phyloP scores from a whole-genome alignment of 2,113 vertebrate species.

The Takifugu bimaculatus region DNA sequence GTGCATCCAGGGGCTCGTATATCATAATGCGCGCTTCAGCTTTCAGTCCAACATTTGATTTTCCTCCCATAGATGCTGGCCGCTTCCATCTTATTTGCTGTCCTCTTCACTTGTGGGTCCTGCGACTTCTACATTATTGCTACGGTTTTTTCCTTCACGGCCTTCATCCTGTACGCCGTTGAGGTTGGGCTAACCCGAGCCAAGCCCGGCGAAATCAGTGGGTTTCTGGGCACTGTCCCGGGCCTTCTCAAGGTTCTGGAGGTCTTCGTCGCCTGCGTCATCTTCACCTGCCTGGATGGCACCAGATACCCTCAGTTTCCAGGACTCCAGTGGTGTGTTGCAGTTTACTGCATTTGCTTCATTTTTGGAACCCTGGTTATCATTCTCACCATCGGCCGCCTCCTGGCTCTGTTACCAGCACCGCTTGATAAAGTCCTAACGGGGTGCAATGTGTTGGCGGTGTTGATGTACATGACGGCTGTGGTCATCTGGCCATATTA shows the following conservation, averaged over 20 bases:
- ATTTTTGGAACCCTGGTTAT: slow-evolving; percentile 79
- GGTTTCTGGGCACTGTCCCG: slow-evolving; percentile 82
- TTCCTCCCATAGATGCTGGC: slow-evolving; percentile 67
- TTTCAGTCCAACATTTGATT: neutral
- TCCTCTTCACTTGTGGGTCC: neutral
- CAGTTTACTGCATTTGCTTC: slow-evolving; percentile 85
- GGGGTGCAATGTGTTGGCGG: slow-evolving; percentile 75
- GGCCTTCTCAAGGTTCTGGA: slow-evolving; percentile 87
- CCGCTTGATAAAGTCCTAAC: slow-evolving; percentile 75
- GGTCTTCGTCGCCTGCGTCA: slow-evolving; percentile 82
- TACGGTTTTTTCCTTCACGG: slow-evolving; percentile 72
- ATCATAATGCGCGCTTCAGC: too few relatives aligned
- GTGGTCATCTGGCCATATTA: slow-evolving; percentile 85
- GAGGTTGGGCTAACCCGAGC: slow-evolving; percentile 81
- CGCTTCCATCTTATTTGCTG: slow-evolving; percentile 79
- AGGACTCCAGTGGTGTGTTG: slow-evolving; percentile 81
- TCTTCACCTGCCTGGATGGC: slow-evolving; percentile 76
- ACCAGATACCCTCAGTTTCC: fast-evolving
- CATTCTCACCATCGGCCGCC: slow-evolving; percentile 76
- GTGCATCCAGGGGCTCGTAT: too few relatives aligned
- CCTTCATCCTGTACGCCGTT: slow-evolving; percentile 73
- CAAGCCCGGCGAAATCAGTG: slow-evolving; percentile 79
- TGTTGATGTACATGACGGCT: slow-evolving; percentile 81
- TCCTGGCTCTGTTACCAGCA: slow-evolving; percentile 67
- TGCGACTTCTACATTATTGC: slow-evolving; percentile 65